These are phyloP conservation scores for Vollenhovia emeryi DNA, from an alignment of 1,140 invertebrate genomes.

Conservation along the genomic window DNA sequence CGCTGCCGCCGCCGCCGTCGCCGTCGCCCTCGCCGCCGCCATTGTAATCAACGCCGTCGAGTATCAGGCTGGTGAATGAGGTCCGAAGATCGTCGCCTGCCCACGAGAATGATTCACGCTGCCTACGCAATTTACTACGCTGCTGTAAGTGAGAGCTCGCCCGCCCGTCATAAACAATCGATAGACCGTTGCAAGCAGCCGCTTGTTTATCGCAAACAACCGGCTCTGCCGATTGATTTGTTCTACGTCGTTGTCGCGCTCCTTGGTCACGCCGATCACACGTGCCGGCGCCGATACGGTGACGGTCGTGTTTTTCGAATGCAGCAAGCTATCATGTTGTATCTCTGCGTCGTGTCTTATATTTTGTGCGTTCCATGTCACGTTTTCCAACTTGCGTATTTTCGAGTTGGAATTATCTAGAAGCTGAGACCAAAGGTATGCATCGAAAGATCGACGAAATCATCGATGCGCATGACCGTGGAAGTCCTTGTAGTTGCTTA, in stretches of 20 bases:
- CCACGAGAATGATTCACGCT: slow-evolving; percentile 75
- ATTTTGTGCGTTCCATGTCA: no score
- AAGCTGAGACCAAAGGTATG: no score
- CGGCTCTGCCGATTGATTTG: slow-evolving; percentile 23
- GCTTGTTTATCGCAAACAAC: slow-evolving; percentile 70
- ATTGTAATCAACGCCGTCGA: slow-evolving; percentile 17
- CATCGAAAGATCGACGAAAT: neutral
- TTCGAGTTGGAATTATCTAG: neutral
- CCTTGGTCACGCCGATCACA: slow-evolving; percentile 7
- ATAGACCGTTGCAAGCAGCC: slow-evolving; percentile 73
- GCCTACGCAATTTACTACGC: slow-evolving; percentile 76
- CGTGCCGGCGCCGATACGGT: neutral
- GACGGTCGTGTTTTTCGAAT: neutral
- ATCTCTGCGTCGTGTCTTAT: no score
- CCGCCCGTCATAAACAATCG: slow-evolving; percentile 71
- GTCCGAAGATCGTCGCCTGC: slow-evolving; percentile 73
- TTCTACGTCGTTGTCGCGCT: neutral
- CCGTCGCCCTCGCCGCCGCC: neutral
- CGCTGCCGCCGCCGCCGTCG: neutral
- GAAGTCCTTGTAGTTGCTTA: no score
- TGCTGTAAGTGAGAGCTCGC: slow-evolving; percentile 67
- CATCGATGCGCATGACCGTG: neutral
- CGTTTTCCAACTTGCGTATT: neutral
- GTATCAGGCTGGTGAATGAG: slow-evolving; percentile 68
- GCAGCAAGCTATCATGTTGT: neutral